Evolutionary conservation across 2,797 vertebrate species (phyloP), one percentile per base, ranked within the genome.

Genomic region (Bradypus variegatus): DNA sequence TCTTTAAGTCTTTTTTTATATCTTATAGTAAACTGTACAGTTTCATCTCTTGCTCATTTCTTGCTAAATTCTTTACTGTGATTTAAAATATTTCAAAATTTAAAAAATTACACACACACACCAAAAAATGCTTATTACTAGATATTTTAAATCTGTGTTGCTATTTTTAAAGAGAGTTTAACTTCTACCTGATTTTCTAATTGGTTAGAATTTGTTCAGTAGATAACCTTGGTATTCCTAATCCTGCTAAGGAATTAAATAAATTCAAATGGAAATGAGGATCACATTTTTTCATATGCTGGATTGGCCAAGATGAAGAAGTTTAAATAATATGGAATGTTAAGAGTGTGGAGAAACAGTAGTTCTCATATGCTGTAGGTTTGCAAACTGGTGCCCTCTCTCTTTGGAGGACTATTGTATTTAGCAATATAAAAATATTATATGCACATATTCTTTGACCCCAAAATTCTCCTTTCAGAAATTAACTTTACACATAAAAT

Each of bases 41-140:
- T 69, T 86, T 90, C 31, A 75, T 69, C 48, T 78, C 48, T 79
- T 81, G 21, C 21, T 85, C 33, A 29, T 18, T 86, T 85, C 73
- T 64, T 73, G 23, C 18, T 92, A 41, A 83, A 75, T 79, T 91
- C 36, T 89, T 91, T 89, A 27, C 53, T 41, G 84, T 65, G 23
- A 86, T 91, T 86, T 88, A 82, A 75, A 65, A 33, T 36, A 83
- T 36, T 87, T 81, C 45, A 79, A 82, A 86, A 86, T 48, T 89
- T 84, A 16, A 21, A 86, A 89, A 78, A 79, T n/a, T 23, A 64
- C 21, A 86, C 31, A 23, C 18, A 80, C 4, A 15, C 7, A 10
- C 41, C 1, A 33, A 65, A 85, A 84, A 53, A 60, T 58, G 6
- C 15, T 64, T 53, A 77, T 53, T 65, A 77, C 1, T 36, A 67